Evolutionary conservation across 37 sponge, comb jelly and placozoan species (phyloP), one percentile per base, ranked within the genome.

Genomic region (Beroe forskalii): DNA sequence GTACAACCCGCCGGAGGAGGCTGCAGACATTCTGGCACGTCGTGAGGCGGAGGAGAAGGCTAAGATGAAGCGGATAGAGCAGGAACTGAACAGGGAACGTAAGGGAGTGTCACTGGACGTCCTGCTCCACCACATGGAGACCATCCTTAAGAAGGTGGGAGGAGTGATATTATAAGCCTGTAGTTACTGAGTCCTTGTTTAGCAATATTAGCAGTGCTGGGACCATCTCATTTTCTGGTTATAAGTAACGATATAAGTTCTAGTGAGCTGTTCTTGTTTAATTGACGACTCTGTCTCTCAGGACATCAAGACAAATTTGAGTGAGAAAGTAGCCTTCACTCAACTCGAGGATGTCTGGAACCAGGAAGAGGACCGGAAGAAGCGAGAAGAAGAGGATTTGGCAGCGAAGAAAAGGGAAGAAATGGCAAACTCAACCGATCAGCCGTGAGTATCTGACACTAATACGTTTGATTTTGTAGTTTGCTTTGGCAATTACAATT

Each of bases 331-430:
- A 27, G 86, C 86, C 24, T 80, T 80, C 31, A 44, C 55, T 4
- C 28, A 44, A n/a, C 40, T 80, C 48, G 86, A 80, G 40, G 55
- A 80, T 23, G 55, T 44, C 12, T 80, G 86, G 86, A 80, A 80
- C 72, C 69, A 67, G 36, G 92, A 92, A 55, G 92, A 92, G 39
- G 92, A 63, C 66, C n/a, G 24, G 61, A 67, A 92, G 63, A 67
- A 72, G 76, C 66, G 38, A 32, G 90, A 43, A 31, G 90, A 37
- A 41, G 76, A 89, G 44, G 90, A 90, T 28, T 31, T 60, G 62
- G 66, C 33, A 28, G 83, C 62, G 0, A 43, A 36, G 38, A 62
- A 23, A 25, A 69, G 36, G 40, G 61, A 42, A 24, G 76, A 76
- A n/a, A 72, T 32, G 76, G 62, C 24, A 22, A 61, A 24, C 60